phyloP scores from a whole-genome alignment of 2,888 invertebrate genomes.

The Zaprionus obscuricornis region DNA sequence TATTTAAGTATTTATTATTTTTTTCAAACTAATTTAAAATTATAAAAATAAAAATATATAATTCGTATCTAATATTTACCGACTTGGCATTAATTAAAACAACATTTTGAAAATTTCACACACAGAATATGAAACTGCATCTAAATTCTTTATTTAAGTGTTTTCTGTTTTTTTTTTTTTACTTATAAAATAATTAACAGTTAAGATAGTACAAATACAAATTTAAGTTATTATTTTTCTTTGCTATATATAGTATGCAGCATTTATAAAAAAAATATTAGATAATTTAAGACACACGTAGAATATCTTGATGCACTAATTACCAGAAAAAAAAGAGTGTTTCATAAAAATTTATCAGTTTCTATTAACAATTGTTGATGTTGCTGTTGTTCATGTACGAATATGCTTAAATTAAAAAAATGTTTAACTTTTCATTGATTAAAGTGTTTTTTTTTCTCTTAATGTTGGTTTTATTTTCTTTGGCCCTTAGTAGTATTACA shows the following conservation, averaged over 20 bases:
- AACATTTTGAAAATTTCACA: neutral
- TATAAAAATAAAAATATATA: no score
- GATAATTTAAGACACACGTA: conserved; percentile 55
- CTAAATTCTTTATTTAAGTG: conserved; percentile 59
- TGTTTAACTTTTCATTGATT: conserved; percentile 8
- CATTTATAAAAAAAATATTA: conserved; percentile 49
- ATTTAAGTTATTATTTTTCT: conserved; percentile 33
- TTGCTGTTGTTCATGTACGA: no score
- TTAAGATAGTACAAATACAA: conserved; percentile 48
- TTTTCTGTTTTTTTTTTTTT: no score
- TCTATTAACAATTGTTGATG: conserved; percentile 27
- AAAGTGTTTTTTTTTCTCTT: neutral
- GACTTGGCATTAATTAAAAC: neutral
- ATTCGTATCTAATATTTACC: no score
- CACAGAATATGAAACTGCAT: conserved; percentile 47
- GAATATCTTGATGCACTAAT: conserved; percentile 52
- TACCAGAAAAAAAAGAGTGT: conserved; percentile 41
- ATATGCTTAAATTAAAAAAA: conserved; percentile 23
- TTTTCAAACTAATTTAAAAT: no score
- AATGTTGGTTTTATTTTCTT: conserved; percentile 36
- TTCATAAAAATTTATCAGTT: conserved; percentile 36
- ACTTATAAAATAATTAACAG: conserved; percentile 73
- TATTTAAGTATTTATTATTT: no score
- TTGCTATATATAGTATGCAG: no score
- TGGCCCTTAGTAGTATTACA: conserved; percentile 59